phyloP scores from a whole-genome alignment of 1,140 invertebrate genomes.

The Euwallacea fornicatus region DNA sequence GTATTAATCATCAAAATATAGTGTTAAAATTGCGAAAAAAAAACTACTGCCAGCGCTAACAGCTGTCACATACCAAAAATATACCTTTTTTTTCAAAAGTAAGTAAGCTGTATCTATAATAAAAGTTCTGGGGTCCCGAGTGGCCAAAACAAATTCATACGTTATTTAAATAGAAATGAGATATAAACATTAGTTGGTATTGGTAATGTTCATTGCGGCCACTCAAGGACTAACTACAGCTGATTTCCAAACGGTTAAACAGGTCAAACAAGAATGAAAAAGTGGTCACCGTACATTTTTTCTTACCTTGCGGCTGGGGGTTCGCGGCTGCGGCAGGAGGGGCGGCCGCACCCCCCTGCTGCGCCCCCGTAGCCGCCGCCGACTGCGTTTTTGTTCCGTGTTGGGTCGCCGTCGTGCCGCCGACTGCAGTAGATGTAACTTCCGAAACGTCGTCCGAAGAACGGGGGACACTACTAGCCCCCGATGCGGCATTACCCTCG shows the following conservation, averaged over 20 bases:
- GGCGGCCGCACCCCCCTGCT: conserved; percentile 28
- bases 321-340: conserved; percentile 57
- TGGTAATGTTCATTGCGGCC: background rate
- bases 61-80: background rate
- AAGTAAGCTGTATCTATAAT: conserved; percentile 25
- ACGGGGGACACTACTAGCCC: conserved; percentile 48
- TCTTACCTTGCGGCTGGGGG: conserved; percentile 67
- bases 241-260: conserved; percentile 3
- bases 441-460: conserved; percentile 39
- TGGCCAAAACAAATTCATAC: conserved; percentile 1
- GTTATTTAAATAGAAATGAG: background rate
- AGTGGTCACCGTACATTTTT: conserved; percentile 46
- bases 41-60: too few species aligned
- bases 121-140: conserved; percentile 28
- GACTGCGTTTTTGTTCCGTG: conserved; percentile 61
- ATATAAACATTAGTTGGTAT: background rate
- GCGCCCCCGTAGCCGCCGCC: conserved; percentile 36
- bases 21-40: too few species aligned
- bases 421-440: conserved; percentile 40
- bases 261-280: conserved; percentile 21
- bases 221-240: conserved; percentile 10
- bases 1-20: too few species aligned
- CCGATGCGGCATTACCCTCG: conserved; percentile 60
- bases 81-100: conserved; percentile 31
- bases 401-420: conserved; percentile 75